Conservation (phyloP, 2,113 vertebrate species). For the Thymallus thymallus region DNA sequence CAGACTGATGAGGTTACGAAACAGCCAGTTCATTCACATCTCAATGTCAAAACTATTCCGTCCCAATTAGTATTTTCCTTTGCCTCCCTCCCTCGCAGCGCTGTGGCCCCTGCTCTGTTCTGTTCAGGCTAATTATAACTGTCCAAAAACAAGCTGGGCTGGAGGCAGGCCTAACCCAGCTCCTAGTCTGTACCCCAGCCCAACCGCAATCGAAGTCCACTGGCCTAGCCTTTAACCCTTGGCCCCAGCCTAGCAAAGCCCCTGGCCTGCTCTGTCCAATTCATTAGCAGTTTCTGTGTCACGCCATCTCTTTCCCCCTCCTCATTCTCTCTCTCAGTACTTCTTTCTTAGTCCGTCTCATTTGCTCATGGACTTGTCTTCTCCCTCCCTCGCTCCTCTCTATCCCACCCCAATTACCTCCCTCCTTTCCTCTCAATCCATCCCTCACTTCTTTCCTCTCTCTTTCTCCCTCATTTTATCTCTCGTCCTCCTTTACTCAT, state of each 20-base stretch:
- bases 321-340: not conserved
- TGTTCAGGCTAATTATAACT: conserved; percentile 9
- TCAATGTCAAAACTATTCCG: conserved; percentile 50
- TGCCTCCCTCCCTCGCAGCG: not conserved
- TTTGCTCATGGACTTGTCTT: not conserved
- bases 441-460: not conserved
- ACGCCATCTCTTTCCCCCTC: not conserved
- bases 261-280: not conserved
- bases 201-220: not conserved
- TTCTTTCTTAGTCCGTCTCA: no score
- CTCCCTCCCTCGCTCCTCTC: conserved; percentile 24
- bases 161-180: not conserved
- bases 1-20: no score
- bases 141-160: not conserved
- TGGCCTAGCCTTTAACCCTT: not conserved
- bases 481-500: not conserved
- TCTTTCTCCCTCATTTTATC: not conserved
- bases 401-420: not conserved
- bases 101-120: not conserved
- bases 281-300: not conserved
- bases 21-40: conserved; percentile 36
- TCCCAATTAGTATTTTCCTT: conserved; percentile 28
- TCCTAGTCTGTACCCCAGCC: not conserved
- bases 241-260: not conserved
- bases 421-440: not conserved